These are phyloP conservation scores for Limnephilus auricula DNA, from an alignment of 2,888 invertebrate genomes.

Conservation along the genomic window DNA sequence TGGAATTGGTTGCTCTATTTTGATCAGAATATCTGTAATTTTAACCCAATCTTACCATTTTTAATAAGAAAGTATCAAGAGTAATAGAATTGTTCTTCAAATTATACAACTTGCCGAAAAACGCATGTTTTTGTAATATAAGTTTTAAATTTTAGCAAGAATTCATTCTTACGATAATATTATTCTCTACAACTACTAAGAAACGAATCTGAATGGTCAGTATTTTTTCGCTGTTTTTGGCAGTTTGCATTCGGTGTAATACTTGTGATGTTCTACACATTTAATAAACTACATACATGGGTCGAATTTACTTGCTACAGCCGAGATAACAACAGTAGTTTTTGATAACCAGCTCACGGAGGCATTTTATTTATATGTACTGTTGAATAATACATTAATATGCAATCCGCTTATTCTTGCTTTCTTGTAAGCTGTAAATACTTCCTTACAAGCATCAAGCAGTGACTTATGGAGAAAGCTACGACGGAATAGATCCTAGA, in stretches of 20 bases:
- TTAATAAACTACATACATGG: no score
- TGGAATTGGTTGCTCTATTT: background rate
- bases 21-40: background rate
- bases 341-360: background rate
- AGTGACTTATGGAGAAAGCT: background rate
- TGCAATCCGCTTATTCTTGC: constrained; percentile 7
- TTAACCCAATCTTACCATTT: no score
- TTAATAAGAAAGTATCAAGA: no score
- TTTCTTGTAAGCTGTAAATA: background rate
- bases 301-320: background rate
- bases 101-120: no score
- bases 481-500: background rate
- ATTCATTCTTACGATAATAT: background rate
- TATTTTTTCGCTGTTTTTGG: background rate
- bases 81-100: no score
- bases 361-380: background rate
- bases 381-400: constrained; percentile 5
- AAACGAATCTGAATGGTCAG: background rate
- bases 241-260: background rate
- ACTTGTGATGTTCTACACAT: background rate
- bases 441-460: background rate
- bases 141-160: background rate
- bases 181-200: background rate
- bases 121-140: background rate
- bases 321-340: background rate